Evolutionary conservation across 2,888 invertebrate genomes (phyloP), one percentile per base, ranked within the genome.

Genomic region (Agonopterix alstromeriana): DNA sequence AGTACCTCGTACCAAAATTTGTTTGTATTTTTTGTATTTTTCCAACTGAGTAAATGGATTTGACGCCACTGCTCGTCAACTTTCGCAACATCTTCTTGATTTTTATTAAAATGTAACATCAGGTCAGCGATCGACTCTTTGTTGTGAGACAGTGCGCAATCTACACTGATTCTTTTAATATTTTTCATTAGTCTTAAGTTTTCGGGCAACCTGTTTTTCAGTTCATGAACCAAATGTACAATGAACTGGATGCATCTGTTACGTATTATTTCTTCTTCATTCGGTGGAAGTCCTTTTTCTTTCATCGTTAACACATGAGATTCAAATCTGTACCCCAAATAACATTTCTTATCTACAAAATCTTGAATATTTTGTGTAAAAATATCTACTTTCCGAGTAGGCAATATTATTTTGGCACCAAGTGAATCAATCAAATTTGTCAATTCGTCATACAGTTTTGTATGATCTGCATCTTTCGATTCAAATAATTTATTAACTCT

Each of bases 391-490:
- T 51, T 53, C 10, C 48, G n/a, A 10, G 52, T 47, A 48, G 50
- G 50, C 35, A 52, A 52, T 35, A 45, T 54, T 41, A 54, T 35
- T 35, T 52, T 54, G 45, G 43, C 40, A 36, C 52, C 54, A 50
- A 50, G 50, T 27, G 42, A 48, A 48, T 54, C 46, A 36, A 50
- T 52, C 27, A 52, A 43, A 36, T 50, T 54, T 38, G 43, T 48
- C 42, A 53, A 49, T 42, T 53, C 53, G 4, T 35, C 48, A 42
- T 42, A 49, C 10, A 53, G 46, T 53, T 40, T 40, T 7, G 49
- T 46, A 27, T 49, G 51, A 36, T 51, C 49, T 36, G 48, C 48
- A 43, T 53, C 48, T 49, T 53, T 53, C 36, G 53, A 53, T 42
- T 53, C 51, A 14, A 53, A 53, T 46, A 53, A 40, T 50, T 48